Base-by-base conservation (phyloP, 2,797 vertebrate species). In the Iguana delicatissima region DNA sequence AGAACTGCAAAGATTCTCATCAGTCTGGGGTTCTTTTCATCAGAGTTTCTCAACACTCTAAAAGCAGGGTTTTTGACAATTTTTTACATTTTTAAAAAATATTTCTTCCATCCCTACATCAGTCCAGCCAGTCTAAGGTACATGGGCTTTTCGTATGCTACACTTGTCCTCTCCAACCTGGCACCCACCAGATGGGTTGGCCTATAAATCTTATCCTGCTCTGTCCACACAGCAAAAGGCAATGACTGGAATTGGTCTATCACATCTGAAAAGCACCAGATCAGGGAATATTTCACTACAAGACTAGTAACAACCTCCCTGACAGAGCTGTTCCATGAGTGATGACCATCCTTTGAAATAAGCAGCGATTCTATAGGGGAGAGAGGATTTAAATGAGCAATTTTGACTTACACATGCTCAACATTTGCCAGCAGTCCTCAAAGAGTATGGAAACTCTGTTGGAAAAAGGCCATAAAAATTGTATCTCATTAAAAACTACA, bases 321-420 rank as follows among this genome's bases (percentile, higher is more conserved):
- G 52, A 67, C 76, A 1, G 38, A 73, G 35, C 42, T 69, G 57
- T 29, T 42, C 35, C 46, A 22, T 26, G 10, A 89, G 13, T 64
- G 88, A 35, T 10, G 77, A 3, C 86, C 74, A 89, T 88, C 57
- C 73, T 26, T 81, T 91, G 91, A 81, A 85, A 83, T 55, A 89
- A 80, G 35, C 2, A 92, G 0, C 35, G 7, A 52, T 84, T 83
- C 10, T 62, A 91, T 69, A 46, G 93, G 83, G 79, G 10, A 89
- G 93, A 87, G 86, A 92, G 46, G 8, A 76, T 83, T 93, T 38
- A 89, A 92, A 93, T 91, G 84, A 80, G 6, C 89, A 52, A 57
- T 81, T 95, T 93, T 94, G 89, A 87, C 76, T 72, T 92, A 84
- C 67, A 29, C 90, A 81, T 88, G 76, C 89, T 95, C 81, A 92